These are phyloP conservation scores for Rotaria magnacalcarata DNA, from an alignment of 2,888 invertebrate species.

Conservation along the genomic window DNA sequence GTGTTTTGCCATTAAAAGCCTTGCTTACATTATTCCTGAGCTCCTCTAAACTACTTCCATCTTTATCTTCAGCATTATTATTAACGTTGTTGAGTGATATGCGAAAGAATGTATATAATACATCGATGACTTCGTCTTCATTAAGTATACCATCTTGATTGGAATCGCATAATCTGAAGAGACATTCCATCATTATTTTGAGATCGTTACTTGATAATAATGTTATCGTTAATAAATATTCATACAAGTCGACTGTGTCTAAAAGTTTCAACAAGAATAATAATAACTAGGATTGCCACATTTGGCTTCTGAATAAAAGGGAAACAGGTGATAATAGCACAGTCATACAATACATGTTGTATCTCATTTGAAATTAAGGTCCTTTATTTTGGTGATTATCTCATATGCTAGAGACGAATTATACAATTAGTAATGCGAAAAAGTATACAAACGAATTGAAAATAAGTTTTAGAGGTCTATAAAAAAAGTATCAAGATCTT, in stretches of 20 bases:
- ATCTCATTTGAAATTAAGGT: too few relatives aligned
- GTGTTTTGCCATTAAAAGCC: background rate
- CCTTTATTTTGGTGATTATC: too few relatives aligned
- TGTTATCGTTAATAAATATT: background rate
- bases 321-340: too few relatives aligned
- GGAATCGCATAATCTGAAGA: background rate
- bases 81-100: background rate
- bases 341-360: too few relatives aligned
- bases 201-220: background rate
- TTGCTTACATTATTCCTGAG: background rate
- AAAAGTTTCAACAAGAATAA: background rate
- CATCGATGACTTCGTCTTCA: background rate
- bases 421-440: too few relatives aligned
- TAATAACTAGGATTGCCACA: background rate
- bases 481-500: too few relatives aligned
- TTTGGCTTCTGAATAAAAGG: too few relatives aligned
- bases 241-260: background rate
- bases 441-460: too few relatives aligned
- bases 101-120: background rate
- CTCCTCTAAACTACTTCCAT: background rate
- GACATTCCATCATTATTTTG: background rate
- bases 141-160: background rate
- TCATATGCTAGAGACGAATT: too few relatives aligned
- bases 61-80: background rate
- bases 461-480: too few relatives aligned